phyloP scores from a whole-genome alignment of 2,888 invertebrate genomes.

The Rutpela maculata region DNA sequence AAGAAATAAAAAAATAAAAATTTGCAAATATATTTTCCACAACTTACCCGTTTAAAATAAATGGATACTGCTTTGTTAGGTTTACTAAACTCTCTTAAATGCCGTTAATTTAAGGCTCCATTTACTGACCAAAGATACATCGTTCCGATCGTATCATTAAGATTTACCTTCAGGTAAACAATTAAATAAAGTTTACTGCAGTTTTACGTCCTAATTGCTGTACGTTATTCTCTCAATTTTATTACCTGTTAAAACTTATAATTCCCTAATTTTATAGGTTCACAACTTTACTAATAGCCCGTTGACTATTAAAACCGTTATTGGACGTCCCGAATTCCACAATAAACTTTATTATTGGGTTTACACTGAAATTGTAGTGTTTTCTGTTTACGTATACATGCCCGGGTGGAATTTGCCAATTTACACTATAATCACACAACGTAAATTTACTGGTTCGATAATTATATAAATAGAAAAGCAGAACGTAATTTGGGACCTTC shows the following conservation, averaged over 20 bases:
- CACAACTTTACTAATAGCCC: slow-evolving; percentile 17
- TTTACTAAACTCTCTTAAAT: background rate
- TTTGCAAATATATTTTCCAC: background rate
- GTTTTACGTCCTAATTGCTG: slow-evolving; percentile 41
- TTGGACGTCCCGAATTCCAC: slow-evolving; percentile 30
- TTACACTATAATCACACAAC: background rate
- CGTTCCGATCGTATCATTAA: slow-evolving; percentile 4
- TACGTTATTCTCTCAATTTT: slow-evolving; percentile 41
- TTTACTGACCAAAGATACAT: slow-evolving; percentile 20
- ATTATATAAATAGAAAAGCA: background rate
- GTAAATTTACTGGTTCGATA: slow-evolving; percentile 6
- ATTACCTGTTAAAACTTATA: slow-evolving; percentile 48
- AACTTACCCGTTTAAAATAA: background rate
- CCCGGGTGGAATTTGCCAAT: background rate
- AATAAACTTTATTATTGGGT: slow-evolving; percentile 30
- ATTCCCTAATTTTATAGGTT: slow-evolving; percentile 39
- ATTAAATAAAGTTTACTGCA: slow-evolving; percentile 23
- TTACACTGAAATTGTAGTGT: slow-evolving; percentile 19
- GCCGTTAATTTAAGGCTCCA: slow-evolving; percentile 12
- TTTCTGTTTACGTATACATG: background rate
- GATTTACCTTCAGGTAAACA: slow-evolving; percentile 23
- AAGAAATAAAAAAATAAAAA: no score
- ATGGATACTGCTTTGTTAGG: background rate
- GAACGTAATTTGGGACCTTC: background rate
- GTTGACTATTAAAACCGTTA: slow-evolving; percentile 26